These are phyloP conservation scores for Pomatorhinus ruficollis DNA, from an alignment of 2,113 vertebrate genomes.

Conservation along the genomic window DNA sequence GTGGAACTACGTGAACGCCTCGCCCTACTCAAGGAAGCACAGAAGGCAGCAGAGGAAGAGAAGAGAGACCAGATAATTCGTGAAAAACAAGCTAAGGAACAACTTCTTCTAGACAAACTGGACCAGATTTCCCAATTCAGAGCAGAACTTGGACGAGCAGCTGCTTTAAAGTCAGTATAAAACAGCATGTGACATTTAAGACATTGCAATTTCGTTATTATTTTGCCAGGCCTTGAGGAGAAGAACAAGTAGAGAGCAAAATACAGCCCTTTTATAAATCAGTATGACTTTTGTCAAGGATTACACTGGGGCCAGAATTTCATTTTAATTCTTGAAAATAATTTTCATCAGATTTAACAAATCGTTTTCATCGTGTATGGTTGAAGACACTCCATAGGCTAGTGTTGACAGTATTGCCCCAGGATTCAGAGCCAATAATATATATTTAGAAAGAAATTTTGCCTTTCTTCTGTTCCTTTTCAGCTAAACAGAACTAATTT, in stretches of 20 bases:
- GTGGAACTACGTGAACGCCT: constrained; percentile 87
- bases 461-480: constrained; percentile 3
- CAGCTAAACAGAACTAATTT: constrained; percentile 42
- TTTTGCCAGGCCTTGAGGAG: constrained; percentile 1
- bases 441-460: not conserved
- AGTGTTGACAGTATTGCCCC: not conserved
- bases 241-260: not conserved
- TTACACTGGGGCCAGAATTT: not conserved
- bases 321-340: not conserved
- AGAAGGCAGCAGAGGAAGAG: constrained; percentile 77
- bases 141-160: constrained; percentile 73
- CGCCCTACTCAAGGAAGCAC: constrained; percentile 75
- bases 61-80: constrained; percentile 81
- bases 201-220: not conserved
- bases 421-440: not conserved
- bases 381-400: not conserved
- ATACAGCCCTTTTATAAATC: not conserved
- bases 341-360: constrained; percentile 12
- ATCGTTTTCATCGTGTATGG: not conserved
- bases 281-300: not conserved
- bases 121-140: constrained; percentile 81
- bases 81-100: constrained; percentile 79
- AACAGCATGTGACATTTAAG: constrained; percentile 48
- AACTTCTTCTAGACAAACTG: constrained; percentile 78
- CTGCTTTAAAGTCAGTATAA: constrained; percentile 79